Base-by-base conservation (phyloP, 2,888 invertebrate species). In the Buathra laborator region DNA sequence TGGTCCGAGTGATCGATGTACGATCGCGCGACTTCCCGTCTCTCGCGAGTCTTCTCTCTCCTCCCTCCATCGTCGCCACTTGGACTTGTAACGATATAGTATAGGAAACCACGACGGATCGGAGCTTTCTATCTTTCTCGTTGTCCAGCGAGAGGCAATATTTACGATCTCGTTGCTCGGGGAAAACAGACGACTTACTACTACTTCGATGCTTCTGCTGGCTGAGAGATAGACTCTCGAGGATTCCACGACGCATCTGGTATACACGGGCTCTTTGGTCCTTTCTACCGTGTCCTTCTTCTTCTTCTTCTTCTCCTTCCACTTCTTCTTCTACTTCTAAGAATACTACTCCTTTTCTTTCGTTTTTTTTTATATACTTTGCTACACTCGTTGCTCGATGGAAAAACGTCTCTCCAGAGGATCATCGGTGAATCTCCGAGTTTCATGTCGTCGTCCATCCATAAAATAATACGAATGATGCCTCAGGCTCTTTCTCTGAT, bases 81-180 rank as follows among this genome's bases (percentile, higher is more conserved):
- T 79, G 68, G 43, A 62, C 46, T 62, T 56, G 66, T 44, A 29
- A 37, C 29, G 56, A 53, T 71, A 44, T 59, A 51, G 71, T 37
- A 51, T 14, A 56, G 51, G 37, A 37, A 51, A 14, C 32, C 46
- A 43, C 79, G 53, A 71, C 70, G 66, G 70, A 71, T 51, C 44
- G 64, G 66, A 78, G 78, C 74, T 81, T 81, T 84, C 72, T 56
- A 81, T 74, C 81, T 64, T 44, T 68, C 74, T 74, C 81, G 84
- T 81, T 78, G 84, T 81, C 84, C 74, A 70, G 81, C 81, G 48
- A 56, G 43, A 56, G 43, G 53, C 78, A 74, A 82, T 82, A 85
- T 85, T 85, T 82, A 85, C 82, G 79, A 85, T 85, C 85, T 85
- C 79, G 85, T 82, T 85, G 81, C 75, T 67, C 71, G 70, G 75